A percentile compares a stretch with the other conserved stretches of the same genome.
Conservation (phyloP, 1,140 invertebrate genomes). For the Varroa destructor region DNA sequence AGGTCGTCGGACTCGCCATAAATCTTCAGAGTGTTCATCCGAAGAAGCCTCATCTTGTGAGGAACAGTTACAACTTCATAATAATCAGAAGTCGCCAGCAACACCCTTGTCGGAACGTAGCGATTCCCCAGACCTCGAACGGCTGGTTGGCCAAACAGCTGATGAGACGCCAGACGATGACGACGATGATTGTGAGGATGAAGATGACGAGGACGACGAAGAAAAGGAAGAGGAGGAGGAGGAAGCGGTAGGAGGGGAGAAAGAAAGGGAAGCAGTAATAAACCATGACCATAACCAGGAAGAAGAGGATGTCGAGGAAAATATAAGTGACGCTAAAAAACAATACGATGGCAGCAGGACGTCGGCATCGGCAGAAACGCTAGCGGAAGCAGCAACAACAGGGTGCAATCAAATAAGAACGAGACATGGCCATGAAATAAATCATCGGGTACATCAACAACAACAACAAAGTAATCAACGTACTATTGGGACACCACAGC, state of each 20-base stretch:
- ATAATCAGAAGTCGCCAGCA: slow-evolving; percentile 18
- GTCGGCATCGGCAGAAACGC: not conserved
- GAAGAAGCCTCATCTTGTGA: slow-evolving; percentile 21
- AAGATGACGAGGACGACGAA: not conserved
- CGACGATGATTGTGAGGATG: slow-evolving; percentile 29
- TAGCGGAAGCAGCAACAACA: too few relatives aligned
- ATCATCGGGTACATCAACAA: too few relatives aligned
- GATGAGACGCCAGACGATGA: not conserved
- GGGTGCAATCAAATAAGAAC: too few relatives aligned
- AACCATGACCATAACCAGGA: slow-evolving; percentile 16
- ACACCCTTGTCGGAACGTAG: slow-evolving; percentile 16
- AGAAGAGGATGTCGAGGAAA: slow-evolving; percentile 27
- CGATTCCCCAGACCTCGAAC: slow-evolving; percentile 11
- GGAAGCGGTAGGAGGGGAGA: slow-evolving; percentile 11
- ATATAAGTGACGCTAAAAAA: slow-evolving; percentile 26
- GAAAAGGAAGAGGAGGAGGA: slow-evolving; percentile 20
- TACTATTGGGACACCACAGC: too few relatives aligned
- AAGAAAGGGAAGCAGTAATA: slow-evolving; percentile 27
- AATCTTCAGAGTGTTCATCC: slow-evolving; percentile 22
- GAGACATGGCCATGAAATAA: too few relatives aligned
- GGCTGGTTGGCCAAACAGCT: not conserved
- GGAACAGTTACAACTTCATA: too few relatives aligned
- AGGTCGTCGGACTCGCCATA: not conserved
- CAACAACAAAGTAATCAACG: too few relatives aligned
- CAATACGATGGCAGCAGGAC: slow-evolving; percentile 17